Conservation (phyloP, 1,140 invertebrate species). For the Eriosoma lanigerum region DNA sequence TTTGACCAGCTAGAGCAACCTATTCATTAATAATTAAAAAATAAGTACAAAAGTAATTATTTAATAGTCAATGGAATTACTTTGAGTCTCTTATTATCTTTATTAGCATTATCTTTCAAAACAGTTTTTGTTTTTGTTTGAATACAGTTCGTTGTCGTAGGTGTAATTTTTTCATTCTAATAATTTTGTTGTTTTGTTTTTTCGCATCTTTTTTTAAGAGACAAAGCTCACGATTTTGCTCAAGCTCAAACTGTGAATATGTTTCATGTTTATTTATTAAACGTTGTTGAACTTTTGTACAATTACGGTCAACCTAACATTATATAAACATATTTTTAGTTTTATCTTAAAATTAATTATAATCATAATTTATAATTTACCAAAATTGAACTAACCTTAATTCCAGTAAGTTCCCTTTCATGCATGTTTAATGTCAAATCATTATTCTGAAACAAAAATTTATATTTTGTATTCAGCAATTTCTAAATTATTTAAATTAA, state of each 20-base stretch:
- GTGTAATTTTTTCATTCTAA: conserved; percentile 74
- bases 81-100: conserved; percentile 77
- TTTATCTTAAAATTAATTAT: too few species aligned
- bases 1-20: conserved; percentile 62
- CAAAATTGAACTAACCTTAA: conserved; percentile 20
- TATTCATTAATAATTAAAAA: conserved; percentile 55
- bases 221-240: conserved; percentile 77
- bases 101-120: conserved; percentile 77
- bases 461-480: background rate
- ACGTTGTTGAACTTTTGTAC: conserved; percentile 66
- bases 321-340: background rate
- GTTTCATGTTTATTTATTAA: conserved; percentile 82
- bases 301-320: conserved; percentile 61
- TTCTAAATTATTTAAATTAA: background rate
- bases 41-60: too few species aligned
- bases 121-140: conserved; percentile 84
- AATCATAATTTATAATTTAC: background rate
- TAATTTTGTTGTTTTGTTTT: conserved; percentile 77
- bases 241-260: conserved; percentile 71
- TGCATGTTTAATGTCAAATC: conserved; percentile 42
- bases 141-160: conserved; percentile 79
- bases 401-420: conserved; percentile 34
- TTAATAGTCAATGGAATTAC: conserved; percentile 43
- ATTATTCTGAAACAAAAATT: conserved; percentile 18
- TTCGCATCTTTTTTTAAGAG: conserved; percentile 78